Conservation (phyloP, 2,797 vertebrate genomes). For the Urosaurus nigricauda region DNA sequence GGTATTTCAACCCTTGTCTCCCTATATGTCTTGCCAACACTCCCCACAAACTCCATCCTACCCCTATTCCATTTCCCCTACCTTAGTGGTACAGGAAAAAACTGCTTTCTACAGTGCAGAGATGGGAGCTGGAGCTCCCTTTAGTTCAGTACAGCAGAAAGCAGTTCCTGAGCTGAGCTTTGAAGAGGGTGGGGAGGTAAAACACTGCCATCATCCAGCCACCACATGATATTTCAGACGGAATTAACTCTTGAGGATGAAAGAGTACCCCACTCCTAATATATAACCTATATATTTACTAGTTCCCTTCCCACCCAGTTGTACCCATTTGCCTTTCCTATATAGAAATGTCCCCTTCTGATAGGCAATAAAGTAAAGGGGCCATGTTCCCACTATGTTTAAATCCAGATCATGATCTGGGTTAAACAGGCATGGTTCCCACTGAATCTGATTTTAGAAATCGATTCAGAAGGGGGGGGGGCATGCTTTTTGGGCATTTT, state of each 20-base stretch:
- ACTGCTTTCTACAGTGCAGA: background rate
- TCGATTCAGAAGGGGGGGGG: too few species aligned
- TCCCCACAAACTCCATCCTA: background rate
- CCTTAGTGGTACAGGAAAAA: background rate
- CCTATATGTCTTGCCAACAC: background rate
- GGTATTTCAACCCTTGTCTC: too few species aligned
- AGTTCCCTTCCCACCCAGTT: background rate
- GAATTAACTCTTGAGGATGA: background rate
- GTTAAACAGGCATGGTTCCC: too few species aligned
- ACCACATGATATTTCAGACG: background rate
- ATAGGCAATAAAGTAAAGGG: background rate
- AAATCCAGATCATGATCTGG: too few species aligned
- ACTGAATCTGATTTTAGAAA: too few species aligned
- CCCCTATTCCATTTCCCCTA: background rate
- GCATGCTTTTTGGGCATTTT: too few species aligned
- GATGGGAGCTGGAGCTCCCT: background rate
- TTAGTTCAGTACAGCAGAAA: too few species aligned
- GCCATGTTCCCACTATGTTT: too few species aligned
- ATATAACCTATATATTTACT: background rate
- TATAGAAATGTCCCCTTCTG: background rate
- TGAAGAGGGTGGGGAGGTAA: background rate
- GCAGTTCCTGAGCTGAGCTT: too few species aligned
- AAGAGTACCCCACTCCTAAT: too few species aligned
- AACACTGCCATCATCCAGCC: background rate
- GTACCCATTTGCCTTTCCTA: background rate